phyloP scores from a whole-genome alignment of 2,888 invertebrate genomes.

The Tortrix viridana region DNA sequence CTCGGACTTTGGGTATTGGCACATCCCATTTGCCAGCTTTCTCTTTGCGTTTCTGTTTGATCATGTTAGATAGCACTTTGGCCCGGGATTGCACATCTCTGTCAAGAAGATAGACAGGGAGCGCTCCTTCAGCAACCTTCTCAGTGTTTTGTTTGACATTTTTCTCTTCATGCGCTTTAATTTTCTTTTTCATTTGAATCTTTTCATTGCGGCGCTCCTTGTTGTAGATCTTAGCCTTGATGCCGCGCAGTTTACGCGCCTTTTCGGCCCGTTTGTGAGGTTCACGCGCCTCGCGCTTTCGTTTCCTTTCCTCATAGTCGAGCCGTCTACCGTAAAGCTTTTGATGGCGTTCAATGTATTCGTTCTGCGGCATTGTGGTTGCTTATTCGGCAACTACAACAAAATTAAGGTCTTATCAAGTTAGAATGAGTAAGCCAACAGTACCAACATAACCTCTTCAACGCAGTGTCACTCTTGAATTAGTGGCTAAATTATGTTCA shows the following conservation, averaged over 20 bases:
- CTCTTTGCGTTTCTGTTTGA: slow-evolving; percentile 99
- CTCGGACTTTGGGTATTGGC: slow-evolving; percentile 98
- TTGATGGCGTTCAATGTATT: slow-evolving; percentile 98
- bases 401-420: slow-evolving; percentile 70
- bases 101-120: slow-evolving; percentile 98
- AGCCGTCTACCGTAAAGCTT: slow-evolving; percentile 98
- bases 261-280: slow-evolving; percentile 96
- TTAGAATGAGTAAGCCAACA: slow-evolving; percentile 33
- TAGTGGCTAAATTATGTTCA: slow-evolving; percentile 29
- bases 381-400: slow-evolving; percentile 83
- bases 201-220: slow-evolving; percentile 98
- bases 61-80: slow-evolving; percentile 99
- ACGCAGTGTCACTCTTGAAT: slow-evolving; percentile 27
- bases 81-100: slow-evolving; percentile 97
- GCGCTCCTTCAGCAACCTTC: slow-evolving; percentile 93
- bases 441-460: slow-evolving; percentile 54
- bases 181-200: slow-evolving; percentile 99
- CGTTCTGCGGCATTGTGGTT: slow-evolving; percentile 98
- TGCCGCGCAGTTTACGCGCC: slow-evolving; percentile 95
- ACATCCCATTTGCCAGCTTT: slow-evolving; percentile 99
- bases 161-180: slow-evolving; percentile 98
- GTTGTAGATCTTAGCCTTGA: slow-evolving; percentile 99
- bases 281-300: slow-evolving; percentile 97
- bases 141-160: slow-evolving; percentile 94
- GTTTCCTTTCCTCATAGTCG: slow-evolving; percentile 98